Percentiles rank a stretch among this genome's conserved stretches.
phyloP scores from a whole-genome alignment of 1,140 invertebrate genomes.

The Aphelenchoides fujianensis region DNA sequence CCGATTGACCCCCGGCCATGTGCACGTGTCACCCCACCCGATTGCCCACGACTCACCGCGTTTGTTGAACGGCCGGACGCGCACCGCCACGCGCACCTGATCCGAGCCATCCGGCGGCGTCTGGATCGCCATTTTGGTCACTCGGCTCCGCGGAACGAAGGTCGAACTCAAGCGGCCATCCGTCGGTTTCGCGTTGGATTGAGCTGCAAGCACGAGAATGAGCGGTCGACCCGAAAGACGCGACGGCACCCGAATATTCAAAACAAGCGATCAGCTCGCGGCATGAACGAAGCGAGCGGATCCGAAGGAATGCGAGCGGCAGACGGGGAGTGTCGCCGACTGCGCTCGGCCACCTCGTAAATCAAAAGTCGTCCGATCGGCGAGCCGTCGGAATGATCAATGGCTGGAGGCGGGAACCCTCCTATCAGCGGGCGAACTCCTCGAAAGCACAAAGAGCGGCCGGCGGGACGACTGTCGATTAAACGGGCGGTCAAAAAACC shows the following conservation, averaged over 20 bases:
- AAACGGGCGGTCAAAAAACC: not conserved
- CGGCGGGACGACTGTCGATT: not conserved
- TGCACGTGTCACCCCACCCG: not conserved
- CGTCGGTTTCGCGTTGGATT: no score
- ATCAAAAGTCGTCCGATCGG: not conserved
- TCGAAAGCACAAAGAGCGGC: not conserved
- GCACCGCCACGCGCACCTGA: constrained; percentile 92
- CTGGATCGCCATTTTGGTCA: constrained; percentile 5
- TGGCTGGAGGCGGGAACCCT: not conserved
- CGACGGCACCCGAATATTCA: no score
- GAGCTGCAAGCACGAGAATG: no score
- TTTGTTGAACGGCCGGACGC: constrained; percentile 89
- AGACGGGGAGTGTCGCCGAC: no score
- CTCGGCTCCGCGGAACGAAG: no score
- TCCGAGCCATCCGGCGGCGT: constrained; percentile 21
- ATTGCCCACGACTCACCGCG: constrained; percentile 72
- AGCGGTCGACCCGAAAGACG: no score
- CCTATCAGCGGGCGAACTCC: not conserved
- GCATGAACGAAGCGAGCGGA: no score
- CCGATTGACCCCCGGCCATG: not conserved
- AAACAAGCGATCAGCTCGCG: no score
- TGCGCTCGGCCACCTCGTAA: not conserved
- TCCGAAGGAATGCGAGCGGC: no score
- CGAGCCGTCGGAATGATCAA: not conserved
- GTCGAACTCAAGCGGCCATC: no score